Base-by-base conservation (phyloP, 2,113 vertebrate genomes). In the Stegastes partitus region DNA sequence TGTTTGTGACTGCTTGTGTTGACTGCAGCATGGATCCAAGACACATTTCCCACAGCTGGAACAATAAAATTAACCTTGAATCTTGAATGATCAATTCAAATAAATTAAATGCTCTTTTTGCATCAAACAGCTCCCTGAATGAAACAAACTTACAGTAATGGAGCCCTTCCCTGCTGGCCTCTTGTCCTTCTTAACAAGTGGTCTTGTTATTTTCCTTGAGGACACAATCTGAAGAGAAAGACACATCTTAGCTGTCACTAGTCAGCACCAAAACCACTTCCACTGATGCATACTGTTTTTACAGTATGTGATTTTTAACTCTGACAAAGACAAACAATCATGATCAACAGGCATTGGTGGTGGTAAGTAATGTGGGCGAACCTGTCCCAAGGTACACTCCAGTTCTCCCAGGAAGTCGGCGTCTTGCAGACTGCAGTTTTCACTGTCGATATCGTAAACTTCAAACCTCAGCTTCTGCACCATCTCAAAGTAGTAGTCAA, bases 401-500 rank as follows among this genome's bases (percentile, higher is more conserved):
- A 95, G 88, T 86, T 98, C 95, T 71, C 98, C 98, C 76, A 99
- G 90, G 88, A 99, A 99, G 89, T 99, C 98, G 19, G 99, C 96
- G 66, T 98, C 96, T 1, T 21, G 92, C 80, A 99, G 87, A 28
- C 95, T 96, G 26, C 94, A n/a, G 9, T 93, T 96, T 62, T 95
- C 95, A 71, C 95, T 98, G 92, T 99, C 98, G 2, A 99, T 98
- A 79, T 99, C 98, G 81, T 96, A 97, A 70, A 99, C 39, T 8
- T 94, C 95, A 89, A 99, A 99, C 86, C 94, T 96, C 75, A 99
- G 91, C 69, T 97, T 98, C 94, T 99, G 98, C 80, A 99, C 96
- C 56, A 97, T 87, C 93, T 99, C 98, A 84, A 99, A 99, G 84
- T 97, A 97, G 92, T 99, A 99, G 88, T 99, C 98, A 31, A 99